Evolutionary conservation across 1,140 invertebrate species (phyloP), one percentile per base, ranked within the genome.

Genomic region (Delia radicum): DNA sequence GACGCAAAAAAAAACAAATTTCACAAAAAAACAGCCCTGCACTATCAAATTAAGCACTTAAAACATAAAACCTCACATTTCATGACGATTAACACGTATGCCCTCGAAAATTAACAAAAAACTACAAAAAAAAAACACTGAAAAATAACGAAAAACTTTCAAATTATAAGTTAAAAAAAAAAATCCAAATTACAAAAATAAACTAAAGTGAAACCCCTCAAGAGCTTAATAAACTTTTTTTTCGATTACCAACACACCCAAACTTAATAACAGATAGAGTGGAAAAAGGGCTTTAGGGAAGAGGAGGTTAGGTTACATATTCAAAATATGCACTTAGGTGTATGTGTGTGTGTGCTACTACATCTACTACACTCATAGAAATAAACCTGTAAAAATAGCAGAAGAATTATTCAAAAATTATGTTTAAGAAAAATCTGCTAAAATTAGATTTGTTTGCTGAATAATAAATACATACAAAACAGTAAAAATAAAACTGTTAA

Each of bases 11-110:
- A n/a, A n/a, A n/a, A n/a, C n/a, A n/a, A n/a, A n/a, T n/a, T n/a
- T n/a, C n/a, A n/a, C n/a, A n/a, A n/a, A n/a, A n/a, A n/a, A n/a
- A n/a, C n/a, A n/a, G n/a, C n/a, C n/a, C n/a, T n/a, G n/a, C 18
- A 69, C 65, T 69, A 69, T 69, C 29, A 69, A 69, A 69, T 69
- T 69, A 69, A 69, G 65, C 27, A 69, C 65, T 69, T 69, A 33
- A 69, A 69, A 55, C 48, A 69, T 24, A 33, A 69, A 69, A 69
- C 18, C 21, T 69, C 27, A 67, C 48, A 67, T 29, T 69, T 69
- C 65, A 69, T 69, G 21, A 24, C 65, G 65, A 69, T 69, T 69
- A 69, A 69, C 65, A 69, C 65, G 29, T 69, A 33, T 69, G 65
- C 21, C 65, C 65, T 69, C 65, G 65, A 69, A 69, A 37, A 69